Conservation (phyloP, 2,113 vertebrate genomes). For the Ancistrus triradiatus region DNA sequence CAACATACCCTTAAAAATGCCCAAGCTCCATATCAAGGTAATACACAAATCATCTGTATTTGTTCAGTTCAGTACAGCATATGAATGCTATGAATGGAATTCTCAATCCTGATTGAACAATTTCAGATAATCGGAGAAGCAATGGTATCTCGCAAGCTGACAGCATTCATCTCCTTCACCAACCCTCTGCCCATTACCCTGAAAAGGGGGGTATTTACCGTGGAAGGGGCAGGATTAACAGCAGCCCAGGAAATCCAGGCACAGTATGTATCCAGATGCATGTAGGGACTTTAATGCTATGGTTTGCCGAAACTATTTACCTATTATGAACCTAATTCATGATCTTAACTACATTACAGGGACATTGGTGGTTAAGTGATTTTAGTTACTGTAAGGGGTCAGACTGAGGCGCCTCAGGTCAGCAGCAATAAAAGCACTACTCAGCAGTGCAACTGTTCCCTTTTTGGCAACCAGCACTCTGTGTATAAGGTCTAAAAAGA, state of each 20-base stretch:
- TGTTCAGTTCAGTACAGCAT: not conserved
- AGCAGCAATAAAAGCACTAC: no score
- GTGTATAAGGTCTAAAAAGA: no score
- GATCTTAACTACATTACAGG: no score
- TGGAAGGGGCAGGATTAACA: slow-evolving; percentile 70
- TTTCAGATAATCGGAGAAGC: slow-evolving; percentile 61
- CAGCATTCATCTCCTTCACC: slow-evolving; percentile 60
- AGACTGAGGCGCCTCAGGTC: no score
- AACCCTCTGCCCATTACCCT: slow-evolving; percentile 69
- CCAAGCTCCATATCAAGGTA: slow-evolving; percentile 64
- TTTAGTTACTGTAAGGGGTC: no score
- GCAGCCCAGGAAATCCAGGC: slow-evolving; percentile 53
- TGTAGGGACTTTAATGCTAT: not conserved
- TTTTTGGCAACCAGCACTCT: no score
- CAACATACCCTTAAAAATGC: slow-evolving; percentile 64
- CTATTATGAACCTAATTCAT: not conserved
- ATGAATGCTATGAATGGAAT: not conserved
- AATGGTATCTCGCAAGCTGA: slow-evolving; percentile 42
- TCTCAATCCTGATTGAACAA: not conserved
- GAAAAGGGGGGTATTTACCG: slow-evolving; percentile 64
- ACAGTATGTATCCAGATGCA: slow-evolving; percentile 64
- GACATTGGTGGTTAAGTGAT: no score
- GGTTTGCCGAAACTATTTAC: not conserved
- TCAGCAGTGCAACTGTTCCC: no score
- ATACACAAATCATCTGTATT: not conserved